Conservation (phyloP, 2,888 invertebrate species). For the Andrena bicolor region DNA sequence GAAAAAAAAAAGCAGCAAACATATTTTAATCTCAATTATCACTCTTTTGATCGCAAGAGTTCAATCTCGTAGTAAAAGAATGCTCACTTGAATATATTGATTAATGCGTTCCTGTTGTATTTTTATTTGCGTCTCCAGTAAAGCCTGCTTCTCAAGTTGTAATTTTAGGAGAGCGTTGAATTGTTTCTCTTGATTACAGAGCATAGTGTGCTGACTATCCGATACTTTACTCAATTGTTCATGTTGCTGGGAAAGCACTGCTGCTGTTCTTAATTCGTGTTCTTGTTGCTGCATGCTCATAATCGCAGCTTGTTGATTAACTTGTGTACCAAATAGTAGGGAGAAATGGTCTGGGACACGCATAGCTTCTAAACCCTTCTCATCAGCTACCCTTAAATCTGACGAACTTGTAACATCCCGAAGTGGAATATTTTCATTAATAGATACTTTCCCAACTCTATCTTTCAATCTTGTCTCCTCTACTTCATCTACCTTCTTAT, state of each 20-base stretch:
- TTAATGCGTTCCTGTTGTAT: constrained; percentile 80
- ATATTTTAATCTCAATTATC: constrained; percentile 11
- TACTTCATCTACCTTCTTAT: constrained; percentile 51
- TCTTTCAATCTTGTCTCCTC: constrained; percentile 35
- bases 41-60: constrained; percentile 4
- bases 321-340: constrained; percentile 73
- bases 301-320: constrained; percentile 78
- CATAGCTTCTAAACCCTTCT: constrained; percentile 24
- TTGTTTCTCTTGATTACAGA: constrained; percentile 78
- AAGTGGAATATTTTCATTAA: constrained; percentile 31
- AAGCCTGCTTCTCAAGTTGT: constrained; percentile 78
- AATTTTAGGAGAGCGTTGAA: constrained; percentile 77
- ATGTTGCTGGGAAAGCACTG: constrained; percentile 78
- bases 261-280: constrained; percentile 76
- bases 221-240: constrained; percentile 75
- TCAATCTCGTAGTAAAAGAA: constrained; percentile 1
- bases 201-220: constrained; percentile 73
- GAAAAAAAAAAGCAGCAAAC: constrained; percentile 23
- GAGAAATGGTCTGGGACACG: constrained; percentile 64
- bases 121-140: constrained; percentile 80
- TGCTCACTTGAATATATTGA: constrained; percentile 78
- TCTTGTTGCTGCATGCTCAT: constrained; percentile 80
- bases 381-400: not conserved
- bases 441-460: constrained; percentile 15
- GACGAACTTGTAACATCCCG: not conserved